phyloP scores from a whole-genome alignment of 2,888 invertebrate genomes.

The Drosophila melanocephala region DNA sequence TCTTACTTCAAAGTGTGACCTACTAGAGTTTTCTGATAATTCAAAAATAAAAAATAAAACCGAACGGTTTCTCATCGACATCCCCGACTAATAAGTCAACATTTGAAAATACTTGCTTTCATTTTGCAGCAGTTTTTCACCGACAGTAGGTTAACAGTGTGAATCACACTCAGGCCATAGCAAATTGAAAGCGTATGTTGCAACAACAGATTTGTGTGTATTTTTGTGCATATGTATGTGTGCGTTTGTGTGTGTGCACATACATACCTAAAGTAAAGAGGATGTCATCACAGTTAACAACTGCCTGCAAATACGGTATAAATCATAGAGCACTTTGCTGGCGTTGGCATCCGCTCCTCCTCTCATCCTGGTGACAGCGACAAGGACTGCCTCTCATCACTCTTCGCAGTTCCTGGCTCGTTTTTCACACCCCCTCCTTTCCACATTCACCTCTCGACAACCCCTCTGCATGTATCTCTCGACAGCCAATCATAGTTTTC shows the following conservation, averaged over 20 bases:
- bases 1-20: neutral
- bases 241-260: neutral
- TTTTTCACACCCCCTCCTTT: neutral
- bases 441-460: neutral
- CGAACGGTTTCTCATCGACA: neutral
- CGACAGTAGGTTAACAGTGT: conserved; percentile 8
- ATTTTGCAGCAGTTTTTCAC: conserved; percentile 18
- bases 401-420: conserved; percentile 1
- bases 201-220: conserved; percentile 10
- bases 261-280: conserved; percentile 15
- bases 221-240: neutral
- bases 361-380: conserved; percentile 18
- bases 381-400: conserved; percentile 46
- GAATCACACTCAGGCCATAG: conserved; percentile 4
- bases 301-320: conserved; percentile 57
- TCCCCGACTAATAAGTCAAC: conserved; percentile 20
- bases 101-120: conserved; percentile 31
- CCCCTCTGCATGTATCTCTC: conserved; percentile 38
- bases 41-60: neutral
- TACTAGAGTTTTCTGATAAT: neutral
- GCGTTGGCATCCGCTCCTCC: conserved; percentile 27
- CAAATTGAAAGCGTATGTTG: conserved; percentile 31
- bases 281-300: conserved; percentile 18
- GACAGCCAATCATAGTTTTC: conserved; percentile 81
- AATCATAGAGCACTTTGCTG: conserved; percentile 63